Evolutionary conservation across 2,888 invertebrate genomes (phyloP).

Genomic region (Synanthedon myopaeformis): DNA sequence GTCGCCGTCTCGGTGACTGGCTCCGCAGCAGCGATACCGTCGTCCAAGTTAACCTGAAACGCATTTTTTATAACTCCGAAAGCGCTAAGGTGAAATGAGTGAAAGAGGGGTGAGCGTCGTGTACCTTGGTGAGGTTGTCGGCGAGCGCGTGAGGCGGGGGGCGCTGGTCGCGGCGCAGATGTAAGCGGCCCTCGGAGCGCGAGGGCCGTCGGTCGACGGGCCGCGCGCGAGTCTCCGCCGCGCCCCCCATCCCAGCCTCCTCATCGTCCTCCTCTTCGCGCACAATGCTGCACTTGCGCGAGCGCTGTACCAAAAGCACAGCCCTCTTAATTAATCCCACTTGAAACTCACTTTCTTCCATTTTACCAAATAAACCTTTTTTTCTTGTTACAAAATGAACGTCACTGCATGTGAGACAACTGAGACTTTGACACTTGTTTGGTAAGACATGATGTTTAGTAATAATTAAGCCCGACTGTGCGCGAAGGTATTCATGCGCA

Average conservation of each 20-base stretch:
- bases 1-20: constrained; percentile 2
- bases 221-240: constrained; percentile 65
- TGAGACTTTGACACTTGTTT: too few relatives aligned
- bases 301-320: constrained; percentile 53
- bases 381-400: background rate
- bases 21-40: constrained; percentile 17
- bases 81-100: too few relatives aligned
- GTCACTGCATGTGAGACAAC: background rate
- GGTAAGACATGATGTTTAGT: too few relatives aligned
- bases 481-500: too few relatives aligned
- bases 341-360: background rate
- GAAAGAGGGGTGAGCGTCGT: too few relatives aligned
- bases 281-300: constrained; percentile 91
- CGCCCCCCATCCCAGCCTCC: constrained; percentile 70
- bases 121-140: constrained; percentile 68
- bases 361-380: background rate
- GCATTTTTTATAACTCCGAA: too few relatives aligned
- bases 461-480: too few relatives aligned
- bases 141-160: constrained; percentile 67
- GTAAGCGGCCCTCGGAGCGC: constrained; percentile 83
- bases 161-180: constrained; percentile 73
- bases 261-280: constrained; percentile 94
- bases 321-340: too few relatives aligned
- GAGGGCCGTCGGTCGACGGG: constrained; percentile 75
- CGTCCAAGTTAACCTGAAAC: constrained; percentile 38